Base-by-base conservation (phyloP, 2,113 vertebrate genomes). In the Chinchilla lanigera region DNA sequence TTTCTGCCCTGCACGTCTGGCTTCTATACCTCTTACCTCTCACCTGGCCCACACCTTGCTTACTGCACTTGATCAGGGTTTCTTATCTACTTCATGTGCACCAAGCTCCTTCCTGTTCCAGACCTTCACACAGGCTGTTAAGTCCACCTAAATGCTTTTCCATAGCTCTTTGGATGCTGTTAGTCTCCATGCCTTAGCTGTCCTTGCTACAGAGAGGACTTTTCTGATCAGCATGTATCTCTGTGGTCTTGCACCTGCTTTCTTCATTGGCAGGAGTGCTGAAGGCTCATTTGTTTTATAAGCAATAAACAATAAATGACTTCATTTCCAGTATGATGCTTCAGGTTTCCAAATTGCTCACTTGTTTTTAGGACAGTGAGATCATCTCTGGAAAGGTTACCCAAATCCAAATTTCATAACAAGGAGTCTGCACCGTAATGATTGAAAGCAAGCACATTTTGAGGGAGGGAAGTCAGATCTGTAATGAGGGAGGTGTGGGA, bases 371-470 rank as follows among this genome's bases (percentile, higher is more conserved):
- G 65, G 44, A 50, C 52, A 33, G 60, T 73, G 61, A 89, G 47
- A 2, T 89, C 12, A 93, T 94, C 87, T 63, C 58, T 86, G 75
- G 60, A n/a, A 93, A 90, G 92, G 41, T 77, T 75, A 78, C 19
- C 92, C 33, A 65, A 17, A 38, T 86, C 47, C 84, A 80, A 13
- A 47, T 80, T 86, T 92, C 41, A 50, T 90, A 77, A 22, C 3
- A 22, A 69, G 47, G 50, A 50, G 71, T 52, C 28, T 88, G 63
- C 33, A 58, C 38, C 24, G 52, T 60, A 28, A 5, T 44, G 83
- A 50, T 4, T 63, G 69, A 95, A 75, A 33, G 75, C 13, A 61
- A 54, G 16, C 28, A 11, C 78, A 1, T 90, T 41, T 71, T 52
- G 58, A 73, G 67, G 50, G 35, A 6, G 16, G 30, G 35, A 60